phyloP scores from a whole-genome alignment of 2,888 invertebrate species.

The Leistus spinibarbis region DNA sequence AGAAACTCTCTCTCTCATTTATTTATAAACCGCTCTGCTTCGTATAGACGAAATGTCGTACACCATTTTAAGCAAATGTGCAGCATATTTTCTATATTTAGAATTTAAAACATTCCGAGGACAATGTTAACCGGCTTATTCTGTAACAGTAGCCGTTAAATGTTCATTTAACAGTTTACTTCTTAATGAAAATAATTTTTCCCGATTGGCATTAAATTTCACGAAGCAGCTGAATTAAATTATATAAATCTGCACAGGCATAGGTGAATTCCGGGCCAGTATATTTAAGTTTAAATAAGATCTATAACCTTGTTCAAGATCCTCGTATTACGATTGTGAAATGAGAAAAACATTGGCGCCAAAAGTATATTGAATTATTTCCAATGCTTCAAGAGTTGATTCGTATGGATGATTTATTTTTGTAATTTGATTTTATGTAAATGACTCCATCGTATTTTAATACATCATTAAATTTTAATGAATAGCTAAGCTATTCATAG shows the following conservation, averaged over 20 bases:
- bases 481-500: neutral
- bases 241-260: too few species aligned
- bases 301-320: neutral
- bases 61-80: neutral
- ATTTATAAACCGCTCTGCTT: neutral
- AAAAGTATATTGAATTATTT: neutral
- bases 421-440: neutral
- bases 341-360: neutral
- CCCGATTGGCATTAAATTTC: too few species aligned
- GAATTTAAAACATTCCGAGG: neutral
- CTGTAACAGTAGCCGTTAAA: neutral
- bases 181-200: too few species aligned
- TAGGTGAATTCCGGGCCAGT: too few species aligned
- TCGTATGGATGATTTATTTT: neutral
- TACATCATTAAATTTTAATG: slow-evolving; percentile 3
- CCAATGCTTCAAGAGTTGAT: neutral
- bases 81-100: neutral
- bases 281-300: neutral
- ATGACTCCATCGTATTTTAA: neutral
- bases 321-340: neutral
- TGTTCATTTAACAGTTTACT: neutral
- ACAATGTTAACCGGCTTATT: neutral
- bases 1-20: neutral
- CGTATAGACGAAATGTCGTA: neutral
- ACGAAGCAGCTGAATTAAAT: too few species aligned